Percentiles rank a stretch among this genome's conserved stretches.
These are phyloP conservation scores for Labia minor DNA, from an alignment of 2,888 invertebrate genomes.

Conservation along the genomic window DNA sequence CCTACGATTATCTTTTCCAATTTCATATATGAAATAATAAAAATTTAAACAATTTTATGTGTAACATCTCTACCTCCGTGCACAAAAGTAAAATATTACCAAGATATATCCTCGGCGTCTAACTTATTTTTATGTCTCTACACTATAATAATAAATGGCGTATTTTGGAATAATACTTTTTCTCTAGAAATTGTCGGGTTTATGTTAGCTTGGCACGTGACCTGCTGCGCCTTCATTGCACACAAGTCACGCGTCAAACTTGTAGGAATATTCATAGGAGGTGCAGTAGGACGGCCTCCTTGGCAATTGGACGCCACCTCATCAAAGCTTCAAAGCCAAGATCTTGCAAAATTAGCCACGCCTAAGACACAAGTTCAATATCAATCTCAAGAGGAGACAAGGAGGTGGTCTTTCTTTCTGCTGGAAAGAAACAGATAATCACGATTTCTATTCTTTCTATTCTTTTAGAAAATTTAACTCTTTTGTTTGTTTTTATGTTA, in stretches of 20 bases:
- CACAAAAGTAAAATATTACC: neutral
- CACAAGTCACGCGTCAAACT: neutral
- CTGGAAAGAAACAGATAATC: neutral
- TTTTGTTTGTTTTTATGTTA: neutral
- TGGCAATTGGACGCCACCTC: neutral
- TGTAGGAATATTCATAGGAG: neutral
- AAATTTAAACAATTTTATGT: neutral
- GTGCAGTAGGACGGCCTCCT: neutral
- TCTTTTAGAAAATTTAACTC: no score
- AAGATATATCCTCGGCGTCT: neutral
- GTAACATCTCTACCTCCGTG: neutral
- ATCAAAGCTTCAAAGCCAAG: neutral
- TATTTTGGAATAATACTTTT: neutral
- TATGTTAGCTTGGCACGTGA: constrained; percentile 5
- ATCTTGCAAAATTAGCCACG: neutral
- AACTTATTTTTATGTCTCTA: neutral
- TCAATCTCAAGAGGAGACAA: neutral
- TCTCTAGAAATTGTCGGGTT: neutral
- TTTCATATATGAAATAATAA: neutral
- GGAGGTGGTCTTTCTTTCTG: neutral
- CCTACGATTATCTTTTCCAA: no score
- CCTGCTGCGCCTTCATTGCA: neutral
- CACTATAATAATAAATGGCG: neutral
- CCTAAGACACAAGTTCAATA: constrained; percentile 5
- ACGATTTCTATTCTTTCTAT: no score